phyloP scores from a whole-genome alignment of 1,140 invertebrate genomes.

The Camponotus floridanus region DNA sequence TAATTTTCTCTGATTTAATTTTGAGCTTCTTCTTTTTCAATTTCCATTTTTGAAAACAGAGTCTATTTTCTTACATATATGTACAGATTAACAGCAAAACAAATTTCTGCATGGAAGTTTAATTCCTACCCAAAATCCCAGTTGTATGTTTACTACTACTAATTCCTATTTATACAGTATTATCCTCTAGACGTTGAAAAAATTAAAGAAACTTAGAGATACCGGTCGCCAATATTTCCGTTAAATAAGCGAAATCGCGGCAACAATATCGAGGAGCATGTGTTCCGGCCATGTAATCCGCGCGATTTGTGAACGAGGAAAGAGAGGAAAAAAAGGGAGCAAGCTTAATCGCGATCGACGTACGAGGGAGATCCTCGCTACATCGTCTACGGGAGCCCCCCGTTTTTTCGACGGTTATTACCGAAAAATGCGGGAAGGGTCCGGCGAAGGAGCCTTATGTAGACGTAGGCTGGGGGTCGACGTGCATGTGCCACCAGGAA shows the following conservation, averaged over 20 bases:
- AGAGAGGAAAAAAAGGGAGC: constrained; percentile 22
- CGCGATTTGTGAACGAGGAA: constrained; percentile 40
- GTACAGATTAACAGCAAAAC: background rate
- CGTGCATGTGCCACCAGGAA: constrained; percentile 56
- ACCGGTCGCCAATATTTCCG: constrained; percentile 53
- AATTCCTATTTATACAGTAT: background rate
- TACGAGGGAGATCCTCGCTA: constrained; percentile 46
- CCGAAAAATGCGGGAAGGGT: constrained; percentile 69
- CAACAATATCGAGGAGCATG: constrained; percentile 66
- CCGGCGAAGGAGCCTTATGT: constrained; percentile 23
- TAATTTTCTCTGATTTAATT: background rate
- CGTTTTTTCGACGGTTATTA: constrained; percentile 66
- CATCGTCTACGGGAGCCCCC: background rate
- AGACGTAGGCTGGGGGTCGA: constrained; percentile 52
- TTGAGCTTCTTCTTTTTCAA: background rate
- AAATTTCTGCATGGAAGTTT: background rate
- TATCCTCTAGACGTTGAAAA: background rate
- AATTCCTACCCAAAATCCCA: background rate
- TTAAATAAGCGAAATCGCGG: constrained; percentile 42
- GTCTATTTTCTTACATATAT: background rate
- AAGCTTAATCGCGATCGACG: constrained; percentile 67
- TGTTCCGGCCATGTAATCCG: constrained; percentile 66
- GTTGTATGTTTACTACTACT: too few relatives aligned
- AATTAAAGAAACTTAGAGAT: background rate
- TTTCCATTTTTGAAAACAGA: background rate